phyloP scores from a whole-genome alignment of 2,888 invertebrate genomes.

The Caenorhabditis sp. region DNA sequence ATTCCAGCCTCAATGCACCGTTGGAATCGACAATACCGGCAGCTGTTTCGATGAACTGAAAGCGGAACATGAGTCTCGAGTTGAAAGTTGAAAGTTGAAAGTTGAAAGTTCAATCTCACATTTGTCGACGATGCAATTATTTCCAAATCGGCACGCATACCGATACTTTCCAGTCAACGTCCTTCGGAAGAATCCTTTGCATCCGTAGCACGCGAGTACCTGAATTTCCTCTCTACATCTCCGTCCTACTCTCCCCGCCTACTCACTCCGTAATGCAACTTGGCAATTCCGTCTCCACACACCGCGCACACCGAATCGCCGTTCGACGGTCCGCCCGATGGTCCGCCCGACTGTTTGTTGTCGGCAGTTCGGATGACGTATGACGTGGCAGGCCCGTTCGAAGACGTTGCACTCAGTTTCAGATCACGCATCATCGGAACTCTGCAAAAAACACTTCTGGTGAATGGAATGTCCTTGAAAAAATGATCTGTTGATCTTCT shows the following conservation, averaged over 20 bases:
- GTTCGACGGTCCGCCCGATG: slow-evolving; percentile 31
- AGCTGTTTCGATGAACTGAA: slow-evolving; percentile 76
- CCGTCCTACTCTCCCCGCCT: neutral
- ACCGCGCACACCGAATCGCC: slow-evolving; percentile 75
- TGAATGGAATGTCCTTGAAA: slow-evolving; percentile 26
- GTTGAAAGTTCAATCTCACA: too few relatives aligned
- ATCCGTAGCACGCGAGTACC: slow-evolving; percentile 69
- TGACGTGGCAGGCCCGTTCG: slow-evolving; percentile 48
- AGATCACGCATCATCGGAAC: slow-evolving; percentile 64
- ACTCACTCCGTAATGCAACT: slow-evolving; percentile 75
- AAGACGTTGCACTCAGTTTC: slow-evolving; percentile 58
- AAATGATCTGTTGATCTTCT: slow-evolving; percentile 43
- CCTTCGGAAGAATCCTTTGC: slow-evolving; percentile 76
- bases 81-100: too few relatives aligned
- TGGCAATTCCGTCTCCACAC: slow-evolving; percentile 77
- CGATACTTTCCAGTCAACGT: slow-evolving; percentile 74
- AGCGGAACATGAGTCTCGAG: too few relatives aligned
- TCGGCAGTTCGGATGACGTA: slow-evolving; percentile 47
- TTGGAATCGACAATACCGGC: slow-evolving; percentile 77
- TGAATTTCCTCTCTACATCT: neutral
- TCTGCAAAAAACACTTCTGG: slow-evolving; percentile 57
- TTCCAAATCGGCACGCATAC: slow-evolving; percentile 77
- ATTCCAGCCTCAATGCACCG: slow-evolving; percentile 78
- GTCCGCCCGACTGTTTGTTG: slow-evolving; percentile 7
- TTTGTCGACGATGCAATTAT: slow-evolving; percentile 78